Evolutionary conservation across 2,113 vertebrate species (phyloP).

Genomic region (Ramphastos sulfuratus): DNA sequence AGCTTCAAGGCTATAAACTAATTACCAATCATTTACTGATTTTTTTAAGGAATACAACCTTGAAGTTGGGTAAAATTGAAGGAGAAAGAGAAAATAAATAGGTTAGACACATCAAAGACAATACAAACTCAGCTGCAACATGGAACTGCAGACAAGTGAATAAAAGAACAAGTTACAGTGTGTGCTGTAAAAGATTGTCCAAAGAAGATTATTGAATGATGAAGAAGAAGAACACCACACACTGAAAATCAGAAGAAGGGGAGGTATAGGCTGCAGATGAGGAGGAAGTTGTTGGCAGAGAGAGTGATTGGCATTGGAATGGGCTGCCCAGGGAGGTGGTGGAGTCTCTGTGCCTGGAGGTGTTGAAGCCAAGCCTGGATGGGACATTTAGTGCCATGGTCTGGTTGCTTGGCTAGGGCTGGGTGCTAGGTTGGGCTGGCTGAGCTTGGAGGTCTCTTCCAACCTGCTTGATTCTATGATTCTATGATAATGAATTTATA

Average conservation of each 20-base stretch:
- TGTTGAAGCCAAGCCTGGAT: too few relatives aligned
- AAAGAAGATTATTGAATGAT: neutral
- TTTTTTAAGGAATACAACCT: neutral
- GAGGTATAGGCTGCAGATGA: too few relatives aligned
- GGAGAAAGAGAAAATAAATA: neutral
- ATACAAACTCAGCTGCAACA: neutral
- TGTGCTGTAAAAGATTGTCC: neutral
- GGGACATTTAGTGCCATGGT: too few relatives aligned
- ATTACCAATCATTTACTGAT: neutral
- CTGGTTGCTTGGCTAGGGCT: too few relatives aligned
- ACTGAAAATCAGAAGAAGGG: neutral
- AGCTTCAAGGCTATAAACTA: neutral
- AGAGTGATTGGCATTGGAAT: too few relatives aligned
- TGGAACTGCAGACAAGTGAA: neutral
- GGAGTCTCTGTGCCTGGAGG: too few relatives aligned
- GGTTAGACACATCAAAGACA: neutral
- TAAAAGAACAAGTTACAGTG: neutral
- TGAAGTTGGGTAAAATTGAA: neutral
- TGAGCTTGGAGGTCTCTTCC: too few relatives aligned
- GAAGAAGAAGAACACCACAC: neutral
- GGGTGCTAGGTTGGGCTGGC: too few relatives aligned
- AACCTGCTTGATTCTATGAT: too few relatives aligned
- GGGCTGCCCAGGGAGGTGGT: too few relatives aligned
- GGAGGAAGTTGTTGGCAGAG: too few relatives aligned
- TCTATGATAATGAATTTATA: too few relatives aligned